Evolutionary conservation across 2,888 invertebrate species (phyloP).

Genomic region (Mimumesa dahlbomi): DNA sequence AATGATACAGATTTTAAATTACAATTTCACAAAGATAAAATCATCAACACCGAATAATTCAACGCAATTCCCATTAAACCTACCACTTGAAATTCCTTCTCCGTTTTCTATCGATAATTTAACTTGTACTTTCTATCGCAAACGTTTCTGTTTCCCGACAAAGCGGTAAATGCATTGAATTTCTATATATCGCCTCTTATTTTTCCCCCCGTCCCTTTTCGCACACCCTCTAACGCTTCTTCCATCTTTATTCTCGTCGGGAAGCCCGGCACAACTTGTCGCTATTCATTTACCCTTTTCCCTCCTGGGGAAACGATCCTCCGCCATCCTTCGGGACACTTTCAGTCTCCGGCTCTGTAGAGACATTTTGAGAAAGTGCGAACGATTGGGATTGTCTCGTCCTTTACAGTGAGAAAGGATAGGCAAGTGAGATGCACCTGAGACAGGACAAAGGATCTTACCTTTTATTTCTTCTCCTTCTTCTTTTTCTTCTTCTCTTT

Average conservation of each 20-base stretch:
- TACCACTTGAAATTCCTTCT: too few species aligned
- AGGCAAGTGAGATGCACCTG: constrained; percentile 16
- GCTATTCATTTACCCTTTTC: constrained; percentile 59
- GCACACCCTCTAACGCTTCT: constrained; percentile 5
- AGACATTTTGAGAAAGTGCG: constrained; percentile 50
- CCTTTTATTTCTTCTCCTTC: too few species aligned
- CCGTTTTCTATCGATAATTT: too few species aligned
- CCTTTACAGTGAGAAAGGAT: constrained; percentile 33
- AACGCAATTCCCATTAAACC: too few species aligned
- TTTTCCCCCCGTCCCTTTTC: constrained; percentile 13
- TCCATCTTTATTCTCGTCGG: constrained; percentile 44
- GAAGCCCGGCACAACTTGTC: constrained; percentile 51
- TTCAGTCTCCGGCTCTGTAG: constrained; percentile 23
- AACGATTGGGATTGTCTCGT: constrained; percentile 50
- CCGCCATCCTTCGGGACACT: constrained; percentile 30
- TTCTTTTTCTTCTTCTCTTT: not conserved
- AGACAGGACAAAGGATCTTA: constrained; percentile 33
- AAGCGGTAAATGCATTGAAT: constrained; percentile 14
- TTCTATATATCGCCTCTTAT: constrained; percentile 25
- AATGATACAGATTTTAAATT: too few species aligned
- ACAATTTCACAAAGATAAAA: too few species aligned
- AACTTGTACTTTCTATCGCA: too few species aligned
- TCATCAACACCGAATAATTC: too few species aligned
- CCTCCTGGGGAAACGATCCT: constrained; percentile 31
- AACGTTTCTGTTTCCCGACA: constrained; percentile 5